Percentiles rank a stretch among this genome's conserved stretches.
phyloP scores from a whole-genome alignment of 2,113 vertebrate genomes.

The Pluvianellus socialis region DNA sequence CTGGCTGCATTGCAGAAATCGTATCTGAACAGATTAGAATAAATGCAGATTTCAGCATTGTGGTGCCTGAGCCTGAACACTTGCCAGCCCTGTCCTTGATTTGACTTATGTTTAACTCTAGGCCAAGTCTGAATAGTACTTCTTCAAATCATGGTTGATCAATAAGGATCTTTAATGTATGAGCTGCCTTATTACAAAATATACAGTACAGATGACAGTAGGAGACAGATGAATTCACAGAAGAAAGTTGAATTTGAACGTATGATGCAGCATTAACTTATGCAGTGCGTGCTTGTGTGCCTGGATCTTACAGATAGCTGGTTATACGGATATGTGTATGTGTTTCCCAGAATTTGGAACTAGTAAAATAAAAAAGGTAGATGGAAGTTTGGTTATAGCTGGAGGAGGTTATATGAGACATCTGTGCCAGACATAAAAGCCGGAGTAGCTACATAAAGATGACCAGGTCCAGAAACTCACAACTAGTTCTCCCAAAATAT shows the following conservation, averaged over 20 bases:
- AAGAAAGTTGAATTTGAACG: neutral
- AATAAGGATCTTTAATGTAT: conserved; percentile 1
- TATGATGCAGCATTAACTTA: neutral
- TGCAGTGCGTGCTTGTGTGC: neutral
- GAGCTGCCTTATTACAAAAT: neutral
- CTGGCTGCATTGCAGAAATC: conserved; percentile 50
- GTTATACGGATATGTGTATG: neutral
- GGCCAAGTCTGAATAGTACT: neutral
- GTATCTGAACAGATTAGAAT: conserved; percentile 46
- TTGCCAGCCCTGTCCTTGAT: conserved; percentile 39
- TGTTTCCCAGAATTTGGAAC: neutral
- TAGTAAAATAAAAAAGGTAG: neutral
- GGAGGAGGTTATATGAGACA: neutral
- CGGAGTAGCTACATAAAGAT: neutral
- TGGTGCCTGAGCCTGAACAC: conserved; percentile 4
- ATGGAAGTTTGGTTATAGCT: neutral
- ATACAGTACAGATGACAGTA: neutral
- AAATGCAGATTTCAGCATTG: conserved; percentile 50
- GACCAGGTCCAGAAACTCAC: neutral
- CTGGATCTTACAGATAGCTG: neutral
- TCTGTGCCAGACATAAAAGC: neutral
- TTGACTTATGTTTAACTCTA: conserved; percentile 1
- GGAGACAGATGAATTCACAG: neutral
- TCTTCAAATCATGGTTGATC: neutral
- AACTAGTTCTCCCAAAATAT: neutral